These are phyloP conservation scores for Sciurus niger DNA, from an alignment of 2,113 vertebrate species.

Conservation along the genomic window DNA sequence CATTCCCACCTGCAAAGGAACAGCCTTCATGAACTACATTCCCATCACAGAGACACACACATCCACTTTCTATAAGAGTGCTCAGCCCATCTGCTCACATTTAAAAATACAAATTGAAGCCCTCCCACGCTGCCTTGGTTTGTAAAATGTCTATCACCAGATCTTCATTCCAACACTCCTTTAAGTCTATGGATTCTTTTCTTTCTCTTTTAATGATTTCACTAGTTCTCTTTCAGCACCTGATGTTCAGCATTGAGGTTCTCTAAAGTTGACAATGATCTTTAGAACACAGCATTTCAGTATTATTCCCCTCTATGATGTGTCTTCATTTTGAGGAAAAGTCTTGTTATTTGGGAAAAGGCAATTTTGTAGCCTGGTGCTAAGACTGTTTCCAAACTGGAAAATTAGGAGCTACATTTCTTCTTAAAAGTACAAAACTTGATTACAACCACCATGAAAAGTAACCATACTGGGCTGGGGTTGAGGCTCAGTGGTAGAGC, in stretches of 20 bases:
- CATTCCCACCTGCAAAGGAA: conserved; percentile 85
- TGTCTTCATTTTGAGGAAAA: conserved; percentile 47
- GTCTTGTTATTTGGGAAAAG: not conserved
- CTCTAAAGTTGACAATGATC: not conserved
- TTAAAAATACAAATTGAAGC: conserved; percentile 85
- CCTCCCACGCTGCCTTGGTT: conserved; percentile 83
- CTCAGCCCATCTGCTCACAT: conserved; percentile 84
- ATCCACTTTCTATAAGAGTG: conserved; percentile 83
- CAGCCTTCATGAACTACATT: conserved; percentile 83
- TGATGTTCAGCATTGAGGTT: not conserved
- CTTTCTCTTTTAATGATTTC: conserved; percentile 47
- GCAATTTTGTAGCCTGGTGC: not conserved
- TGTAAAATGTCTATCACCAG: conserved; percentile 84
- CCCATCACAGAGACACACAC: conserved; percentile 75
- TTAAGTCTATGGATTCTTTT: conserved; percentile 61
- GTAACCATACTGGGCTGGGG: not conserved
- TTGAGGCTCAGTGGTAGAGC: too few species aligned
- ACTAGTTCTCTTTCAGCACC: conserved; percentile 22
- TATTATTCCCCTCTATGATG: not conserved
- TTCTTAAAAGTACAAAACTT: not conserved
- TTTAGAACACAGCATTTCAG: not conserved
- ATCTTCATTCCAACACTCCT: conserved; percentile 73
- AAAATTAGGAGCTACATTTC: not conserved
- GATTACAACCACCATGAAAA: not conserved
- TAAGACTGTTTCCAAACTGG: not conserved